Evolutionary conservation across 2,113 vertebrate genomes (phyloP).

Genomic region (Vulpes lagopus): DNA sequence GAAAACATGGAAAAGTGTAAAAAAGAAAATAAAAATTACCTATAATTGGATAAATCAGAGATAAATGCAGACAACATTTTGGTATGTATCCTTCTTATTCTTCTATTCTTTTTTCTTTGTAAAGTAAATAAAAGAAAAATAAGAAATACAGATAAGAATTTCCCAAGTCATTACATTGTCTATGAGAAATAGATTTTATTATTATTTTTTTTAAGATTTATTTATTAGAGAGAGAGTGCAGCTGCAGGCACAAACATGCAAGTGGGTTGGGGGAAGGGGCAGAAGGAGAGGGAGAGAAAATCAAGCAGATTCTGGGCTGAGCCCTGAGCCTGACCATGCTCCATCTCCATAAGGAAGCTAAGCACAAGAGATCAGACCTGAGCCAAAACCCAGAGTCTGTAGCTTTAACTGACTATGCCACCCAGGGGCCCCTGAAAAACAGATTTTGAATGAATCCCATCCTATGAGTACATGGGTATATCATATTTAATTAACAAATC

Average conservation of each 20-base stretch:
- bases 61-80: background rate
- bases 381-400: background rate
- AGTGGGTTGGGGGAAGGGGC: no score
- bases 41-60: background rate
- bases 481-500: background rate
- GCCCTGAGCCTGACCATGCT: background rate
- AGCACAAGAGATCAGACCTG: background rate
- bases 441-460: background rate
- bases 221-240: background rate
- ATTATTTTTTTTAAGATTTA: background rate
- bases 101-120: background rate
- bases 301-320: background rate
- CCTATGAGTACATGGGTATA: background rate
- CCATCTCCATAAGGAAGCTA: background rate
- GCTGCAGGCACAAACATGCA: no score
- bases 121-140: background rate
- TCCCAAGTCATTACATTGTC: background rate
- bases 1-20: background rate
- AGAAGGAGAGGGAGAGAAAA: background rate
- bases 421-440: background rate
- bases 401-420: background rate
- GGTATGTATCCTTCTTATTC: background rate
- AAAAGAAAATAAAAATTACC: background rate
- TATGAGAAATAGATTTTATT: background rate
- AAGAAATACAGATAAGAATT: constrained; percentile 2